phyloP scores from a whole-genome alignment of 2,888 invertebrate genomes.

The Clostera curtula region DNA sequence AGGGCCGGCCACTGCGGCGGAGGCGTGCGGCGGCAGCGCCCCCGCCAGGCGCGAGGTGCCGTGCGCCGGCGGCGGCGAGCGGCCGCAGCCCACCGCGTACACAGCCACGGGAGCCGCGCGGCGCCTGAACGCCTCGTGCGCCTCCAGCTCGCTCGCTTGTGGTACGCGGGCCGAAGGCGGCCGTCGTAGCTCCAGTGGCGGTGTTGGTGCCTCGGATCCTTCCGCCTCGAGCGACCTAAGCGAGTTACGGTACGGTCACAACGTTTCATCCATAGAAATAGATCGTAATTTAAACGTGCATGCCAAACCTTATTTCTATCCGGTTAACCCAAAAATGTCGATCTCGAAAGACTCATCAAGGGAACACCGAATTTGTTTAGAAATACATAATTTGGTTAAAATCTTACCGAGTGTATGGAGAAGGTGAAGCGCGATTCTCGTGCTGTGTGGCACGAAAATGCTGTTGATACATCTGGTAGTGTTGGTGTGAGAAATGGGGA shows the following conservation, averaged over 20 bases:
- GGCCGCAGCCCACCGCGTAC: slow-evolving; percentile 16
- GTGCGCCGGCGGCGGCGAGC: slow-evolving; percentile 4
- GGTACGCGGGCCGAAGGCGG: slow-evolving; percentile 77
- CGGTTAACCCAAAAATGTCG: too few relatives aligned
- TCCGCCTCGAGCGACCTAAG: slow-evolving; percentile 75
- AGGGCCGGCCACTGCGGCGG: slow-evolving; percentile 67
- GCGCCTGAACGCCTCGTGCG: slow-evolving; percentile 10
- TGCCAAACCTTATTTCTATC: not conserved
- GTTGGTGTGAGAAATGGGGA: slow-evolving; percentile 68
- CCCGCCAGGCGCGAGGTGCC: slow-evolving; percentile 27
- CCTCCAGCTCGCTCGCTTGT: slow-evolving; percentile 50
- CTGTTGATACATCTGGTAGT: slow-evolving; percentile 70
- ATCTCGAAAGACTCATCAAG: not conserved
- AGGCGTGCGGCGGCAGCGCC: slow-evolving; percentile 44
- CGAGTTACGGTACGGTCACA: too few relatives aligned
- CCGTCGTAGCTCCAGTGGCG: slow-evolving; percentile 82
- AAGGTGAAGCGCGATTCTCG: slow-evolving; percentile 55
- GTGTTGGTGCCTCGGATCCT: slow-evolving; percentile 78
- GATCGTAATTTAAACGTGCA: not conserved
- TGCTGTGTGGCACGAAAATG: slow-evolving; percentile 68
- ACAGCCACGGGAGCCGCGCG: slow-evolving; percentile 32
- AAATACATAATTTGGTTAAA: not conserved
- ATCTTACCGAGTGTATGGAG: slow-evolving; percentile 56
- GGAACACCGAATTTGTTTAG: slow-evolving; percentile 2
- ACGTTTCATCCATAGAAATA: too few relatives aligned